Evolutionary conservation across 1,140 invertebrate species (phyloP), one percentile per base, ranked within the genome.

Genomic region (Leptopilina clavipes): DNA sequence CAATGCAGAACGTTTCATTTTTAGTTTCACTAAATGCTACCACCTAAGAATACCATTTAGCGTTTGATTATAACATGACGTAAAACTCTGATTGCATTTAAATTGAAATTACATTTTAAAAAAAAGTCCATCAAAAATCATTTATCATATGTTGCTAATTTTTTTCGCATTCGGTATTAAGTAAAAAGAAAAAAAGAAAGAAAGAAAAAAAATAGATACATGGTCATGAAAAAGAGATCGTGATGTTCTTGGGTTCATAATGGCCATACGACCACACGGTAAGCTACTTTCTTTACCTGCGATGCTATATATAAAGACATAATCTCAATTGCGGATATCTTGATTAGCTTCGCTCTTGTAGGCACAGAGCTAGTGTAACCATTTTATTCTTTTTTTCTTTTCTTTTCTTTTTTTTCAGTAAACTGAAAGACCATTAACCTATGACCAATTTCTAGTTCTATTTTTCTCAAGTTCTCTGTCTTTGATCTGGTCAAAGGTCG

Each of bases 401-500:
- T 31, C 1, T 31, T 31, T 5, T 31, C 5, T 17, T 44, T 71
- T 78, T 78, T 75, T 78, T 44, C 76, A 40, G 8, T 10, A 17
- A 52, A 54, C 45, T 70, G 43, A 45, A 72, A 31, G 72, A 59
- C 79, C 76, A 78, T 80, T 80, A 78, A 80, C 76, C 79, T 70
- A 72, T 18, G 56, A 40, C 54, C 65, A 59, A 70, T 76, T 73
- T 71, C 43, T 74, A 44, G 77, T 82, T 76, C 74, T 75, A 77
- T 81, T 82, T 82, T 81, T 74, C 72, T 79, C 81, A 74, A 72
- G 75, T 76, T 73, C 75, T 25, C 11, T 19, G 10, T 59, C n/a
- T 48, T 37, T 40, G 56, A 70, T 76, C 72, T 73, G 56, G 54
- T 59, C 59, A 14, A 75, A 76, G 59, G 73, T 77, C 75, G 65